A percentile compares a stretch with the other conserved stretches of the same genome.
phyloP scores from a whole-genome alignment of 2,888 invertebrate genomes.

The Chalcis sispes region DNA sequence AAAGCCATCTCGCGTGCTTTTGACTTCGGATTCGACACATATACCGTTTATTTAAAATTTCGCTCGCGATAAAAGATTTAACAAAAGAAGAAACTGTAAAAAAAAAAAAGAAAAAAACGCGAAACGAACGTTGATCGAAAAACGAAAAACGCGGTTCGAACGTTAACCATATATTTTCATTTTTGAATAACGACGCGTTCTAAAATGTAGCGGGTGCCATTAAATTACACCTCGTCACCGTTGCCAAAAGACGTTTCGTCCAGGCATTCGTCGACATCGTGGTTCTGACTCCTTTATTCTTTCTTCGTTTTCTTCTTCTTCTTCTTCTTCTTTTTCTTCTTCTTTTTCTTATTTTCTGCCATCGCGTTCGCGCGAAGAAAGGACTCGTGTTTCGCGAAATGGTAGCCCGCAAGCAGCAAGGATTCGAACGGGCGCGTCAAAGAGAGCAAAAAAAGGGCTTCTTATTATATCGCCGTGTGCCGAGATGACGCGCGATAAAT shows the following conservation, averaged over 20 bases:
- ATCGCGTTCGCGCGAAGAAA: slow-evolving; percentile 28
- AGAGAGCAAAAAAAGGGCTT: slow-evolving; percentile 41
- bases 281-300: slow-evolving; percentile 25
- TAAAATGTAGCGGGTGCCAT: slow-evolving; percentile 39
- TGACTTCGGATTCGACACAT: too few relatives aligned
- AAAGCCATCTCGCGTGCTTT: too few relatives aligned
- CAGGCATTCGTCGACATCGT: slow-evolving; percentile 19
- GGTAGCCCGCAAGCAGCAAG: slow-evolving; percentile 29
- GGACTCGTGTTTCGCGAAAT: slow-evolving; percentile 53
- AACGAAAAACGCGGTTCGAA: too few relatives aligned
- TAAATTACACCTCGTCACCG: slow-evolving; percentile 30
- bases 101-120: too few relatives aligned
- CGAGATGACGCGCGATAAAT: slow-evolving; percentile 56
- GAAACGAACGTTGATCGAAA: too few relatives aligned
- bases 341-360: neutral
- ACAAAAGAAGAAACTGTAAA: too few relatives aligned
- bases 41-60: too few relatives aligned
- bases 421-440: slow-evolving; percentile 16
- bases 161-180: slow-evolving; percentile 37
- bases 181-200: slow-evolving; percentile 39
- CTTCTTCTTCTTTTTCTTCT: neutral
- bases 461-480: slow-evolving; percentile 50
- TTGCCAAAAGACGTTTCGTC: neutral
- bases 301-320: neutral
- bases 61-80: too few relatives aligned